These are phyloP conservation scores for Coleophora deauratella DNA, from an alignment of 2,888 invertebrate genomes.

Conservation along the genomic window DNA sequence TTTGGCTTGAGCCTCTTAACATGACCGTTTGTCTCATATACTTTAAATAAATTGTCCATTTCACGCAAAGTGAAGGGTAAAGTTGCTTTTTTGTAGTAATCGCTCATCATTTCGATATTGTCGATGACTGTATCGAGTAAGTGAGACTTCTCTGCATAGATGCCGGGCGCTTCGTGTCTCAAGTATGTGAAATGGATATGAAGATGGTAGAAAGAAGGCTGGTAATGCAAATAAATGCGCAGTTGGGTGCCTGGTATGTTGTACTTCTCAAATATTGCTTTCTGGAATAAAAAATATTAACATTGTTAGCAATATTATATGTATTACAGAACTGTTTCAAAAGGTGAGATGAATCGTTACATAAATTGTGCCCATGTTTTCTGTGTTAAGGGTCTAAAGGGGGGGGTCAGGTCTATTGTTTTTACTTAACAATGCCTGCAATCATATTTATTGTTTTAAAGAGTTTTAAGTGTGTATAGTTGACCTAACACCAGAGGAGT, in stretches of 20 bases:
- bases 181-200: slow-evolving; percentile 94
- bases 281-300: slow-evolving; percentile 58
- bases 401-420: no score
- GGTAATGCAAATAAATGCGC: slow-evolving; percentile 93
- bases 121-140: slow-evolving; percentile 90
- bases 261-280: slow-evolving; percentile 85
- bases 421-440: no score
- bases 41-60: slow-evolving; percentile 80
- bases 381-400: no score
- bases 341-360: no score
- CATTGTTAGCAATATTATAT: not conserved
- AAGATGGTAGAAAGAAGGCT: slow-evolving; percentile 97
- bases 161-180: slow-evolving; percentile 86
- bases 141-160: slow-evolving; percentile 89
- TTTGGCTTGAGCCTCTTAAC: slow-evolving; percentile 53
- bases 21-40: slow-evolving; percentile 75
- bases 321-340: no score
- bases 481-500: no score
- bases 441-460: no score
- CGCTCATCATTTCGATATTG: slow-evolving; percentile 86
- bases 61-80: slow-evolving; percentile 87
- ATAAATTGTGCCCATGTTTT: no score
- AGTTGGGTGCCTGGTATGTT: slow-evolving; percentile 80
- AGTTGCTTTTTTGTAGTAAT: slow-evolving; percentile 89
- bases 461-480: no score